Base-by-base conservation (phyloP, 64 coral and sea anemone genomes). In the Dendrophyllia cribrosa region DNA sequence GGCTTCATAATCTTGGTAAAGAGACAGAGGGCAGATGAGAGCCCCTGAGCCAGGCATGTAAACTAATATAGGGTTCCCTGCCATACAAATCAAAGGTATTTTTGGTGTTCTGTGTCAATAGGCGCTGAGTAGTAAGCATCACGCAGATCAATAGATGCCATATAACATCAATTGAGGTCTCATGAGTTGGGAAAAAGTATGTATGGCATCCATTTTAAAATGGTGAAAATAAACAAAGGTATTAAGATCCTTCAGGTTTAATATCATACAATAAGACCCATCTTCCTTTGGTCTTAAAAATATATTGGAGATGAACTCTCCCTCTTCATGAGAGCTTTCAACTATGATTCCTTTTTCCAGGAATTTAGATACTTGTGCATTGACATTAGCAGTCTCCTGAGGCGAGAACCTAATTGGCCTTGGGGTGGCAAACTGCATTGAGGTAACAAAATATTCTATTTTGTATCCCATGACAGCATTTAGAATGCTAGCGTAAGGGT, bases 151-250 rank as follows among this genome's bases (percentile, higher is more conserved):
- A 82, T 74, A 22, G 52, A 94, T 56, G 92, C 92, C 76, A 88
- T 95, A 70, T 83, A 86, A 44, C 88, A 90, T n/a, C n/a, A n/a
- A n/a, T 22, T 24, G 23, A 56, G 79, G 60, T 43, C 71, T 66
- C 88, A 91, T 95, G 16, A 86, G 79, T 46, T 76, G 71, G 43
- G 83, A 53, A 76, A 79, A 89, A 66, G 72, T 86, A 67, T 89
- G 88, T 63, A 92, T 86, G 63, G 87, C 78, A 78, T 95, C 85
- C 60, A 95, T 95, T 77, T 90, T 86, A 77, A 95, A 90, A 86
- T 90, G 87, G n/a, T 76, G 72, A 67, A 90, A 95, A 66, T 47
- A 53, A 90, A 90, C 79, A 89, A 89, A 75, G 50, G 48, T 84
- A 61, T 95, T 51, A 59, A 94, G 86, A 56, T 79, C 11, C 73